Evolutionary conservation across 30 jellyfish, hydroid and myxozoan genomes (phyloP).

Genomic region (Cassiopea xamachana): DNA sequence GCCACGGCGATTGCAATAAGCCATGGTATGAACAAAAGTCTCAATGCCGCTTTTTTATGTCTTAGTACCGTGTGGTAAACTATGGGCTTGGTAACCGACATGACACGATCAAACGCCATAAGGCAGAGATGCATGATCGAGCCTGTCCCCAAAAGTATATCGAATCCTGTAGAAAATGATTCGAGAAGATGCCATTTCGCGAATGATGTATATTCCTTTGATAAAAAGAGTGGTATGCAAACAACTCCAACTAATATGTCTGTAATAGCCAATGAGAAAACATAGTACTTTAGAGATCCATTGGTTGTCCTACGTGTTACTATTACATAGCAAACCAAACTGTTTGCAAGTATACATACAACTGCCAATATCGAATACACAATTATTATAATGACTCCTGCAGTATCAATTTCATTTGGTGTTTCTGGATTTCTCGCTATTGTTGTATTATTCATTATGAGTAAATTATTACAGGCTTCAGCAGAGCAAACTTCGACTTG

Average conservation of each 20-base stretch:
- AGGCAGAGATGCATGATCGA: conserved; percentile 1
- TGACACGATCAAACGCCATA: not conserved
- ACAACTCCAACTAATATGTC: conserved; percentile 4
- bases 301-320: not conserved
- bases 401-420: not conserved
- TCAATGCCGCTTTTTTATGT: not conserved
- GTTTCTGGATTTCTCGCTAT: not conserved
- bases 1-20: not conserved
- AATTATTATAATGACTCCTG: not conserved
- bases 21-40: not conserved
- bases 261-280: conserved; percentile 1
- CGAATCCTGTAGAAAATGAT: conserved; percentile 1
- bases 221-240: not conserved
- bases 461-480: too few relatives aligned
- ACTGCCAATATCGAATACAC: not conserved
- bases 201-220: not conserved
- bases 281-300: not conserved
- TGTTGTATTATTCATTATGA: not conserved
- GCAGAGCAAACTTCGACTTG: too few relatives aligned
- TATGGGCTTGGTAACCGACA: conserved; percentile 5
- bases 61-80: not conserved
- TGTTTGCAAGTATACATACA: not conserved
- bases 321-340: conserved; percentile 1
- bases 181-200: not conserved
- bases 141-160: not conserved